These are phyloP conservation scores for Murina feae DNA, from an alignment of 2,113 vertebrate species.

Conservation along the genomic window DNA sequence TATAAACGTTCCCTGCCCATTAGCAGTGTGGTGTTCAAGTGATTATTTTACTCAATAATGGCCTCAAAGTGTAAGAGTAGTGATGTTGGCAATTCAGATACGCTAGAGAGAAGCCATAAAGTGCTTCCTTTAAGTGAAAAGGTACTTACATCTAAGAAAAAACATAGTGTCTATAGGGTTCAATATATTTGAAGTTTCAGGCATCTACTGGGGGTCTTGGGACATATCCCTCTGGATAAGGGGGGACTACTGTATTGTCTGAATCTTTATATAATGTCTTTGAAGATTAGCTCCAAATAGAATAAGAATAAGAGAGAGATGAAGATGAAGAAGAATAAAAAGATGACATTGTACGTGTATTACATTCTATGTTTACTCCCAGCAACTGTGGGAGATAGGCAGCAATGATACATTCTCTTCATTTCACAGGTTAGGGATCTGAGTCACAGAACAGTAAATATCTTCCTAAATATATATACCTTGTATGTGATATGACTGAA, in stretches of 20 bases:
- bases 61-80: neutral
- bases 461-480: neutral
- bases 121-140: neutral
- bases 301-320: neutral
- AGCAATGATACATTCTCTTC: neutral
- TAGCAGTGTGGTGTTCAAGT: neutral
- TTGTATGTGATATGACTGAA: neutral
- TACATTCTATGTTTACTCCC: neutral
- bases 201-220: neutral
- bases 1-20: too few species aligned
- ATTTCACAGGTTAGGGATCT: neutral
- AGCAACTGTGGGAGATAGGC: neutral
- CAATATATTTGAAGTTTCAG: neutral
- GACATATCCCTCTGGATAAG: neutral
- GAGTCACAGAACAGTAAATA: neutral
- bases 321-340: neutral
- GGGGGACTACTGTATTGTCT: neutral
- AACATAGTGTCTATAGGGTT: too few species aligned
- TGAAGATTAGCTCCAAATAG: neutral
- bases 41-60: neutral
- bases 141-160: neutral
- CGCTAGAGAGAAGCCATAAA: neutral
- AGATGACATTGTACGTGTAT: neutral
- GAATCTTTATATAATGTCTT: neutral
- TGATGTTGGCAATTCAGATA: neutral